Percentiles rank a stretch among this genome's conserved stretches.
phyloP scores from a whole-genome alignment of 2,888 invertebrate species.

The Sesamia inferens region DNA sequence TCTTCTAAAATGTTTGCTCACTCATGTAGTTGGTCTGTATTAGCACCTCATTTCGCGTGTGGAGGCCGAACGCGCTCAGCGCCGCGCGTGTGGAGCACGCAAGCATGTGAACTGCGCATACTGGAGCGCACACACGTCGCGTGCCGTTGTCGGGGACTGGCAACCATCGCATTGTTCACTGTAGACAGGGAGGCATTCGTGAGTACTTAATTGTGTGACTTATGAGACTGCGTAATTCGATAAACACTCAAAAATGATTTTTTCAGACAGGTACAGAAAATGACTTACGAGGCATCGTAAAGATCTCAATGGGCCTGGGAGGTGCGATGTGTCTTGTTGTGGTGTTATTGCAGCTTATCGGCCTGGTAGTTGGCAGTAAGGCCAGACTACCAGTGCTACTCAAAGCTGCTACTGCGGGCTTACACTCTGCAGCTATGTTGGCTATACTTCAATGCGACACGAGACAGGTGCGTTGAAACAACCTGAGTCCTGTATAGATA shows the following conservation, averaged over 20 bases:
- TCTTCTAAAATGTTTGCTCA: not conserved
- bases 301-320: slow-evolving; percentile 81
- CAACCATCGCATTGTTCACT: slow-evolving; percentile 83
- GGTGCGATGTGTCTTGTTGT: slow-evolving; percentile 84
- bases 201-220: slow-evolving; percentile 59
- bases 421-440: slow-evolving; percentile 82
- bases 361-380: slow-evolving; percentile 74
- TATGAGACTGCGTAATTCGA: not conserved
- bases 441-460: slow-evolving; percentile 82
- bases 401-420: slow-evolving; percentile 82
- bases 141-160: slow-evolving; percentile 82
- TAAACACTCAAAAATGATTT: not conserved
- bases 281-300: slow-evolving; percentile 82
- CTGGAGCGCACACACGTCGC: slow-evolving; percentile 79
- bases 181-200: slow-evolving; percentile 81
- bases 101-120: slow-evolving; percentile 82
- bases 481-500: not conserved
- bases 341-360: slow-evolving; percentile 80
- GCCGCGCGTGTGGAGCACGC: slow-evolving; percentile 86
- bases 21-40: slow-evolving; percentile 1
- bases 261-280: slow-evolving; percentile 83
- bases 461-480: slow-evolving; percentile 73
- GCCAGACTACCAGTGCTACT: slow-evolving; percentile 78
- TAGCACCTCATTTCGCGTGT: slow-evolving; percentile 82
- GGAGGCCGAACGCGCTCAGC: slow-evolving; percentile 82